phyloP scores from a whole-genome alignment of 2,888 invertebrate species.

The Euspilapteryx auroguttella region DNA sequence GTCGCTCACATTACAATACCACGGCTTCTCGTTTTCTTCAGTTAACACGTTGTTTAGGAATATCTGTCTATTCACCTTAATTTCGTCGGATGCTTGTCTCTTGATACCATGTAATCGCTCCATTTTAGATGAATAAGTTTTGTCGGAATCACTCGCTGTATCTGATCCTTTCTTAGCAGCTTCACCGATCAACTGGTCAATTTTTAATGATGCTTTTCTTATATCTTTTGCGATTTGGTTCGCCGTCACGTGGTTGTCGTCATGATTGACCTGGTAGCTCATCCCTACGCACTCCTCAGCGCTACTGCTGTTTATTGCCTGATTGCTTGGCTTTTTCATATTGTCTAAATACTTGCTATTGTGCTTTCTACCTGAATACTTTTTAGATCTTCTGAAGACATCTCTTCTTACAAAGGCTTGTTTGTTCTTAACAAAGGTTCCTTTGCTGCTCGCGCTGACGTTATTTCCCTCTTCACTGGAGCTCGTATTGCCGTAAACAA shows the following conservation, averaged over 20 bases:
- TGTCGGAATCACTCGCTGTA: constrained; percentile 34
- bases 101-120: constrained; percentile 62
- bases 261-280: constrained; percentile 56
- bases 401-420: constrained; percentile 53
- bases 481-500: constrained; percentile 46
- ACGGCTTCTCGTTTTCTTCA: constrained; percentile 48
- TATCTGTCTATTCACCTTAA: constrained; percentile 43
- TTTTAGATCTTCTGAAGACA: constrained; percentile 50
- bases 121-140: constrained; percentile 57
- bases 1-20: constrained; percentile 56
- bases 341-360: constrained; percentile 33
- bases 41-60: constrained; percentile 44
- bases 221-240: constrained; percentile 61
- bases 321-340: constrained; percentile 30
- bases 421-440: constrained; percentile 63
- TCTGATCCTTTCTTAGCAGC: constrained; percentile 30
- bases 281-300: constrained; percentile 48
- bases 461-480: constrained; percentile 54
- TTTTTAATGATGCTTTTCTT: constrained; percentile 56
- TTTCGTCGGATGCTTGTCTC: constrained; percentile 46
- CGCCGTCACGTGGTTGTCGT: constrained; percentile 55
- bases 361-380: constrained; percentile 50
- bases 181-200: constrained; percentile 55
- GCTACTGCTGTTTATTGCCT: constrained; percentile 41
- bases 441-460: constrained; percentile 33